Percentiles rank a stretch among this genome's conserved stretches.
phyloP scores from a whole-genome alignment of 2,888 invertebrate genomes.

The Eustalomyia histrio region DNA sequence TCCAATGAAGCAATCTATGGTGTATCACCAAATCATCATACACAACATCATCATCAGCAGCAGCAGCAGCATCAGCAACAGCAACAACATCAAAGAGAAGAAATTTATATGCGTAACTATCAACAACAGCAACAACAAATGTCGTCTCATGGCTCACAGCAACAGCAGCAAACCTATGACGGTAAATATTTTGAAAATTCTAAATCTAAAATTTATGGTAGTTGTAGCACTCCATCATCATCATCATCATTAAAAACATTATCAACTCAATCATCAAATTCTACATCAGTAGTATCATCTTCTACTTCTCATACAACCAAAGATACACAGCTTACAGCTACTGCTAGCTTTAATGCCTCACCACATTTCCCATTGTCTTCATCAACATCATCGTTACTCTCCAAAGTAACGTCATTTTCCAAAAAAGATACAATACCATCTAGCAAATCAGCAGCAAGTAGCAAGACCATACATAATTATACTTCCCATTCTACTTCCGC shows the following conservation, averaged over 20 bases:
- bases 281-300: conserved; percentile 68
- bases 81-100: conserved; percentile 67
- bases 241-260: conserved; percentile 65
- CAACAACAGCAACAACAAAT: conserved; percentile 67
- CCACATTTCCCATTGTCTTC: conserved; percentile 77
- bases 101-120: conserved; percentile 71
- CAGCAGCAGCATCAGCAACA: conserved; percentile 68
- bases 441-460: conserved; percentile 58
- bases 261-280: conserved; percentile 73
- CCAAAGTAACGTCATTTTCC: conserved; percentile 76
- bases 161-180: conserved; percentile 78
- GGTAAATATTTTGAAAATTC: conserved; percentile 77
- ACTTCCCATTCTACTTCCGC: conserved; percentile 71
- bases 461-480: conserved; percentile 67
- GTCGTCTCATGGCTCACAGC: conserved; percentile 66
- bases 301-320: conserved; percentile 65
- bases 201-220: conserved; percentile 78
- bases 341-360: conserved; percentile 74
- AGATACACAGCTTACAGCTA: conserved; percentile 59
- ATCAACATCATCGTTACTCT: conserved; percentile 76
- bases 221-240: conserved; percentile 75
- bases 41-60: conserved; percentile 66
- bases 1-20: conserved; percentile 74
- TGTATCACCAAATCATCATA: conserved; percentile 71
- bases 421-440: conserved; percentile 69